A percentile compares a stretch with the other conserved stretches of the same genome.
These are phyloP conservation scores for Sarcophilus harrisii DNA, from an alignment of 2,797 vertebrate species.

Conservation along the genomic window DNA sequence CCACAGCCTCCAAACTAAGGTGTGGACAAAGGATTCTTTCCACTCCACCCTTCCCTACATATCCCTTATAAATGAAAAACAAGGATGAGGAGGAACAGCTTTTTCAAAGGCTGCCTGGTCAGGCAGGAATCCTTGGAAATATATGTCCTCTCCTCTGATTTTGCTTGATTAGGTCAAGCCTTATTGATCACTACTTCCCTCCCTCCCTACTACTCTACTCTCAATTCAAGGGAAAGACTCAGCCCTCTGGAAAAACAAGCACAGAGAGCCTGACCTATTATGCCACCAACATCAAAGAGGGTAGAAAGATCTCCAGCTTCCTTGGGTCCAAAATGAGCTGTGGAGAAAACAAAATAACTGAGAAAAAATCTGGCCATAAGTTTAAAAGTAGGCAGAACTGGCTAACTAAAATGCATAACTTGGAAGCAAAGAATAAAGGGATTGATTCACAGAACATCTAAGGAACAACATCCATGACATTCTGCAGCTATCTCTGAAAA, in stretches of 20 bases:
- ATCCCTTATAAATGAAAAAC: neutral
- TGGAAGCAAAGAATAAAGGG: constrained; percentile 37
- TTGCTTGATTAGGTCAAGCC: neutral
- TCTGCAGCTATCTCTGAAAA: neutral
- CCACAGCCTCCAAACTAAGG: neutral
- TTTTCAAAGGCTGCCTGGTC: neutral
- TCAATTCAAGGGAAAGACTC: neutral
- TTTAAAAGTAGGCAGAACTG: neutral
- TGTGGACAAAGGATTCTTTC: neutral
- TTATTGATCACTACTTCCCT: neutral
- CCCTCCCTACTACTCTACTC: neutral
- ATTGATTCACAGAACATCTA: neutral
- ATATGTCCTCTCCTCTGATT: neutral
- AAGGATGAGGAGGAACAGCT: neutral
- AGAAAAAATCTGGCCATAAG: constrained; percentile 9
- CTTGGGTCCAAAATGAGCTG: constrained; percentile 95
- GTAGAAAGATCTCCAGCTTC: constrained; percentile 95
- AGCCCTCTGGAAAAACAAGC: neutral
- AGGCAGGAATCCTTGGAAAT: neutral
- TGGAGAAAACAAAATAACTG: constrained; percentile 39
- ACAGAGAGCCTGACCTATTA: constrained; percentile 88
- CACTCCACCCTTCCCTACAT: neutral
- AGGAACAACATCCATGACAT: rapidly evolving
- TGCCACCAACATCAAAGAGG: constrained; percentile 96
- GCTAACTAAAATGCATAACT: constrained; percentile 50